Evolutionary conservation across 1,140 invertebrate genomes (phyloP).

Genomic region (Carcinoscorpius rotundicauda): DNA sequence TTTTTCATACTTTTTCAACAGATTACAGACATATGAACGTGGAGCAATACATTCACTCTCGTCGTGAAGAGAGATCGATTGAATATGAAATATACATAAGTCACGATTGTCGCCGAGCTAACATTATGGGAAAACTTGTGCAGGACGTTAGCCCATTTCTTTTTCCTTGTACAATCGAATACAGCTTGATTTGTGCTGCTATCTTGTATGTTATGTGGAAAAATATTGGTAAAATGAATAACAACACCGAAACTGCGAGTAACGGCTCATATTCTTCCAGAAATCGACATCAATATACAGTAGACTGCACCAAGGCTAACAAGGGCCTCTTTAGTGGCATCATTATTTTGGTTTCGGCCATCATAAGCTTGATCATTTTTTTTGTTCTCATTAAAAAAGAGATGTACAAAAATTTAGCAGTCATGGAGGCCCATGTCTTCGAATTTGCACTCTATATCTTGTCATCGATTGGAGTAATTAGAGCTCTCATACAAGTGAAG

Average conservation of each 20-base stretch:
- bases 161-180: slow-evolving; percentile 93
- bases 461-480: slow-evolving; percentile 60
- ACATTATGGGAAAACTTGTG: slow-evolving; percentile 83
- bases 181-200: slow-evolving; percentile 88
- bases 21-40: no score
- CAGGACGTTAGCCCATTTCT: slow-evolving; percentile 76
- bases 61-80: slow-evolving; percentile 12
- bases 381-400: slow-evolving; percentile 81
- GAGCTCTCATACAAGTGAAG: slow-evolving; percentile 65
- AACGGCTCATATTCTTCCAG: slow-evolving; percentile 7
- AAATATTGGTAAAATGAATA: slow-evolving; percentile 42
- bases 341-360: slow-evolving; percentile 76
- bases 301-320: slow-evolving; percentile 85
- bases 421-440: slow-evolving; percentile 81
- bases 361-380: slow-evolving; percentile 87
- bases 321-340: slow-evolving; percentile 85
- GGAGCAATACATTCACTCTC: background rate
- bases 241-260: background rate
- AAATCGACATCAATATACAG: slow-evolving; percentile 69
- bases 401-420: slow-evolving; percentile 67
- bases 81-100: slow-evolving; percentile 48
- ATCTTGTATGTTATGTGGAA: slow-evolving; percentile 92
- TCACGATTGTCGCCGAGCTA: slow-evolving; percentile 73
- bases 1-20: no score
- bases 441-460: slow-evolving; percentile 77